phyloP scores from a whole-genome alignment of 2,797 vertebrate species.

The Serranus cabrilla region DNA sequence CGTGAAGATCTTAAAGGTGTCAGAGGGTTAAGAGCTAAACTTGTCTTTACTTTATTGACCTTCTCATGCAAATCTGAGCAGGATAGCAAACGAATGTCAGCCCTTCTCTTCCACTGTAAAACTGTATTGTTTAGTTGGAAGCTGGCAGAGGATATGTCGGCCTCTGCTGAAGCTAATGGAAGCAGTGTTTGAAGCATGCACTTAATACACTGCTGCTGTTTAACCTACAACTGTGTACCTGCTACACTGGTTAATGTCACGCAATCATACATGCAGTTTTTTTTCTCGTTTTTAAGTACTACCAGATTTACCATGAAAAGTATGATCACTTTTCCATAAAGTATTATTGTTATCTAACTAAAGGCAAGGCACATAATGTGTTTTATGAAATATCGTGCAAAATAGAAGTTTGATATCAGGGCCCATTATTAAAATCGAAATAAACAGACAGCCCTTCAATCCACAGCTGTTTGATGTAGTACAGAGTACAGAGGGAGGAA shows the following conservation, averaged over 20 bases:
- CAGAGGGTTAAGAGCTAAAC: neutral
- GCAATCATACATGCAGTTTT: slow-evolving; percentile 91
- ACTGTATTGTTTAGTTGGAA: neutral
- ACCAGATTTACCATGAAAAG: slow-evolving; percentile 82
- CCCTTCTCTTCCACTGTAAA: slow-evolving; percentile 14
- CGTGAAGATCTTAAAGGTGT: too few relatives aligned
- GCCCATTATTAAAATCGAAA: slow-evolving; percentile 76
- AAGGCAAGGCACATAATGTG: slow-evolving; percentile 99
- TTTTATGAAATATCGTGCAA: slow-evolving; percentile 97
- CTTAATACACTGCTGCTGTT: slow-evolving; percentile 12
- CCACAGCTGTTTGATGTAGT: slow-evolving; percentile 50
- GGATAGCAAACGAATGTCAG: slow-evolving; percentile 14
- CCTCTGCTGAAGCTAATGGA: slow-evolving; percentile 16
- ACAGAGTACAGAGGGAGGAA: slow-evolving; percentile 27
- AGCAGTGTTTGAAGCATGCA: slow-evolving; percentile 17
- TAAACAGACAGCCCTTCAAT: slow-evolving; percentile 67
- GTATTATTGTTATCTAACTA: slow-evolving; percentile 89
- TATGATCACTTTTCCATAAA: slow-evolving; percentile 66
- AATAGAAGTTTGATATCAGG: slow-evolving; percentile 85
- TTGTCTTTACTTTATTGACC: neutral
- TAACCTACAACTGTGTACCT: slow-evolving; percentile 51
- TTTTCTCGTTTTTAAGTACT: slow-evolving; percentile 70
- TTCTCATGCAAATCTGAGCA: neutral
- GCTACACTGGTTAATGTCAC: slow-evolving; percentile 76
- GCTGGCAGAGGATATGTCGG: slow-evolving; percentile 6